These are phyloP conservation scores for Netelia melanura DNA, from an alignment of 2,888 invertebrate species.

Conservation along the genomic window DNA sequence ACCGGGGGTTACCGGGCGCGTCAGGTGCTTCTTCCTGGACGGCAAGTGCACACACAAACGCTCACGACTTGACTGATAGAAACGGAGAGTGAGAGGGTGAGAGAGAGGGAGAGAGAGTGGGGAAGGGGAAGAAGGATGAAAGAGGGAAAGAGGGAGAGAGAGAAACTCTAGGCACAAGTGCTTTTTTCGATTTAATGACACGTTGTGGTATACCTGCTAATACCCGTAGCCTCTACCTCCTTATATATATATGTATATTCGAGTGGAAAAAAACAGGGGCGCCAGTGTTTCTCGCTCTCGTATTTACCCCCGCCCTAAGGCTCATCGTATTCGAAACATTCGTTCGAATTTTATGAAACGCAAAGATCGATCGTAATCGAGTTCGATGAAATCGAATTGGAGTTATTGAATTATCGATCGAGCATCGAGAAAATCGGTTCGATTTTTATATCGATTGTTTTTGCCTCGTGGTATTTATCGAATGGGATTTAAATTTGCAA, in stretches of 20 bases:
- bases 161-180: slow-evolving; percentile 76
- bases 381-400: slow-evolving; percentile 42
- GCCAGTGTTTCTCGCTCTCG: slow-evolving; percentile 73
- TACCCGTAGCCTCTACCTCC: slow-evolving; percentile 53
- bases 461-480: too few relatives aligned
- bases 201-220: slow-evolving; percentile 71
- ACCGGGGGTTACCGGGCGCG: slow-evolving; percentile 70
- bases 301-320: slow-evolving; percentile 42
- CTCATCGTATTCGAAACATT: slow-evolving; percentile 21
- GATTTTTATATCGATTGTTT: too few relatives aligned
- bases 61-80: slow-evolving; percentile 52
- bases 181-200: slow-evolving; percentile 82
- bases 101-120: slow-evolving; percentile 4
- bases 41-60: slow-evolving; percentile 78
- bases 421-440: too few relatives aligned
- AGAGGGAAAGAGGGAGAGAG: neutral
- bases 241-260: neutral
- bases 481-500: too few relatives aligned
- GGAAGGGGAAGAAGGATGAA: too few relatives aligned
- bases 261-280: slow-evolving; percentile 62
- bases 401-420: slow-evolving; percentile 3
- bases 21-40: slow-evolving; percentile 84
- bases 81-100: neutral
- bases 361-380: slow-evolving; percentile 56
- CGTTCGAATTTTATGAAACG: slow-evolving; percentile 44